A percentile compares a stretch with the other conserved stretches of the same genome.
Evolutionary conservation across 2,888 invertebrate genomes (phyloP).

Genomic region (Rotaria macrura): DNA sequence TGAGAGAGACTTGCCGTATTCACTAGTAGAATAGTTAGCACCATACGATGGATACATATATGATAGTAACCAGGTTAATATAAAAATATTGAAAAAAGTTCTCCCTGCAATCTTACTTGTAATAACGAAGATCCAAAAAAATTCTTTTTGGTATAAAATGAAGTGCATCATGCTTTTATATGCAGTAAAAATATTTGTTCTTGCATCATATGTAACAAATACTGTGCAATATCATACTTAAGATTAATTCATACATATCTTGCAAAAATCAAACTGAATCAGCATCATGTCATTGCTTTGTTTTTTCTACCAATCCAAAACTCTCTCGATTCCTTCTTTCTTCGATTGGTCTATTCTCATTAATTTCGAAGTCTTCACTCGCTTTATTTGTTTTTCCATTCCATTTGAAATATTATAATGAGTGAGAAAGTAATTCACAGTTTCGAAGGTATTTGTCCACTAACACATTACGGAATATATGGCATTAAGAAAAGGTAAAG

Average conservation of each 20-base stretch:
- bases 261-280: too few relatives aligned
- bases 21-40: too few relatives aligned
- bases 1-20: too few relatives aligned
- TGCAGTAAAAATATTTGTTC: background rate
- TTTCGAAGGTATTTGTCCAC: background rate
- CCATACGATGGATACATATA: too few relatives aligned
- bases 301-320: background rate
- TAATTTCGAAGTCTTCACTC: background rate
- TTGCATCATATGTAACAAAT: background rate
- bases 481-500: background rate
- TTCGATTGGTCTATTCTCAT: background rate
- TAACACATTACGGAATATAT: background rate
- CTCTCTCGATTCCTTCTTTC: background rate
- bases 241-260: too few relatives aligned
- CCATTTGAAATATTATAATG: background rate
- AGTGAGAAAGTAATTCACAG: constrained; percentile 11
- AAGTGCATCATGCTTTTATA: background rate
- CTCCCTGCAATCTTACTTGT: too few relatives aligned
- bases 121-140: too few relatives aligned
- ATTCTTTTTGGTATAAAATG: too few relatives aligned
- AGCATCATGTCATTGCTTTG: background rate
- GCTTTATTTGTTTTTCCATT: background rate
- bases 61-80: too few relatives aligned
- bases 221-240: background rate
- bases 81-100: too few relatives aligned